Evolutionary conservation across 37 sponge, comb jelly and placozoan species (phyloP).

Genomic region (Geodia barretti): DNA sequence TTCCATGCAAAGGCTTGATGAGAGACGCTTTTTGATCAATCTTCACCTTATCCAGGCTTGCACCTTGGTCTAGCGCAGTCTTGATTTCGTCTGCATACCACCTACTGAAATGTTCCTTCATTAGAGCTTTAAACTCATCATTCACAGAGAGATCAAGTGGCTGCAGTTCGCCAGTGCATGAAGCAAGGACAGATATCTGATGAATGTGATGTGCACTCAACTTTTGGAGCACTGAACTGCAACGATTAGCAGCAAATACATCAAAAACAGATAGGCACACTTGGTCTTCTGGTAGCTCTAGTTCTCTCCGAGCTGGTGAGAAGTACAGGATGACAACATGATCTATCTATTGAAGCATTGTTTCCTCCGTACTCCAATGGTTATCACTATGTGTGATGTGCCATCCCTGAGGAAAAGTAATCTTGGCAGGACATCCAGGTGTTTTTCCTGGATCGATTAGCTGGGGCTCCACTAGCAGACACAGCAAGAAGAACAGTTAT

Average conservation of each 20-base stretch:
- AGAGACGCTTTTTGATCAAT: background rate
- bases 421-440: too few relatives aligned
- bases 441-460: too few relatives aligned
- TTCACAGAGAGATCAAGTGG: constrained; percentile 57
- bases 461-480: too few relatives aligned
- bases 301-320: constrained; percentile 3
- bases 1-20: too few relatives aligned
- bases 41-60: constrained; percentile 13
- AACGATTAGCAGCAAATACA: constrained; percentile 43
- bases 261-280: constrained; percentile 49
- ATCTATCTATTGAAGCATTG: too few relatives aligned
- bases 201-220: constrained; percentile 16
- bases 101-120: constrained; percentile 26
- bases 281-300: constrained; percentile 14
- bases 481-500: too few relatives aligned
- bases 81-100: constrained; percentile 60
- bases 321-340: constrained; percentile 58
- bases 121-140: constrained; percentile 40
- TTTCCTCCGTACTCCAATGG: too few relatives aligned
- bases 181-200: constrained; percentile 30
- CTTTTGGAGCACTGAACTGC: background rate
- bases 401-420: too few relatives aligned
- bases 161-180: constrained; percentile 54
- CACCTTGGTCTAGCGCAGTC: constrained; percentile 5
- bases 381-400: too few relatives aligned